A percentile compares a stretch with the other conserved stretches of the same genome.
Evolutionary conservation across 2,113 vertebrate species (phyloP).

Genomic region (Corythaixoides concolor): DNA sequence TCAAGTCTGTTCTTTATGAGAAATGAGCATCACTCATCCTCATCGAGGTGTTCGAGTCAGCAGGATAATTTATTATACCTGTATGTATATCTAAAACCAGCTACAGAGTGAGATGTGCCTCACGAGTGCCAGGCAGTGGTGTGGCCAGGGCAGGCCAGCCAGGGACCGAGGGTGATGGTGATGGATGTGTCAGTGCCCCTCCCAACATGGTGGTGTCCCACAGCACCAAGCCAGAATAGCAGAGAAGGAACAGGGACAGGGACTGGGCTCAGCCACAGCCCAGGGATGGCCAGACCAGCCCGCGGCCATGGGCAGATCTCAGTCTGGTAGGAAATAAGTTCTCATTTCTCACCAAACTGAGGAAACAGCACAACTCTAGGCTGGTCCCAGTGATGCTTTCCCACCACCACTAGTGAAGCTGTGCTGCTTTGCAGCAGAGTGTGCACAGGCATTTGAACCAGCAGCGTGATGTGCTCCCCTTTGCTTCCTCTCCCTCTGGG

Average conservation of each 20-base stretch:
- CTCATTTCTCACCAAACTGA: background rate
- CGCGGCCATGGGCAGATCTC: fast-evolving
- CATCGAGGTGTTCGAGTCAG: fast-evolving
- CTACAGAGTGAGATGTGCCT: background rate
- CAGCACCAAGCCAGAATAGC: background rate
- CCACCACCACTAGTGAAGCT: background rate
- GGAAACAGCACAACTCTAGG: background rate
- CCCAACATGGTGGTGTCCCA: background rate
- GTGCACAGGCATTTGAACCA: fast-evolving
- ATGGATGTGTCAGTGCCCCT: background rate
- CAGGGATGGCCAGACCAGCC: background rate
- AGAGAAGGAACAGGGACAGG: background rate
- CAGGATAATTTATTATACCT: background rate
- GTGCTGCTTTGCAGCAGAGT: background rate
- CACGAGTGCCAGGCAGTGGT: background rate
- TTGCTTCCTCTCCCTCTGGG: background rate
- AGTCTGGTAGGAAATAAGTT: background rate
- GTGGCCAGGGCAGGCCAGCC: background rate
- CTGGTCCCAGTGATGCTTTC: background rate
- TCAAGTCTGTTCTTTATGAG: background rate
- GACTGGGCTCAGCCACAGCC: background rate
- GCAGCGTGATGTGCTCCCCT: background rate
- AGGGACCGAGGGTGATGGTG: fast-evolving
- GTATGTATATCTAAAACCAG: background rate
- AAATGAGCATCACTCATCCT: background rate